Percentiles rank a stretch among this genome's conserved stretches.
Conservation (phyloP, 23 tunicate genomes). For the Halocynthia roretzi region DNA sequence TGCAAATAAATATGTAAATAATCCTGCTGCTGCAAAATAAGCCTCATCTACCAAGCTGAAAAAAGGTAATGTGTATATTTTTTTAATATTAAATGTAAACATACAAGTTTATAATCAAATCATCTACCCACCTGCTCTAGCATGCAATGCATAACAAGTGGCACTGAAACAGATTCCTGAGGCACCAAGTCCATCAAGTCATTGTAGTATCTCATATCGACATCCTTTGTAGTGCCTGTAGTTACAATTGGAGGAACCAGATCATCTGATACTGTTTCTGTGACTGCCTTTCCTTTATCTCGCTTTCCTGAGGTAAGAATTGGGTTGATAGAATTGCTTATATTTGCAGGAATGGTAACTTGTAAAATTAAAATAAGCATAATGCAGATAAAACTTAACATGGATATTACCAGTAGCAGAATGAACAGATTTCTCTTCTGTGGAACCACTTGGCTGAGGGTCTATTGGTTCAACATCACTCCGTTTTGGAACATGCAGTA, state of each 20-base stretch:
- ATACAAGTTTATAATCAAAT: neutral
- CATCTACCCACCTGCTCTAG: constrained; percentile 64
- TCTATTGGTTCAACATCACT: constrained; percentile 28
- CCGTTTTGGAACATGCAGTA: constrained; percentile 49
- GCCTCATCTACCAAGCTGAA: too few species aligned
- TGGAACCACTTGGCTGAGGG: constrained; percentile 12
- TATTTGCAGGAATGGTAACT: neutral
- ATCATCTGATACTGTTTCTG: constrained; percentile 58
- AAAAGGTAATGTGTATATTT: neutral
- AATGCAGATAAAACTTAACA: too few species aligned
- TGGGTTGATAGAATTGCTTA: neutral
- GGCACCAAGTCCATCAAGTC: constrained; percentile 77
- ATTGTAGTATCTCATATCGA: constrained; percentile 57
- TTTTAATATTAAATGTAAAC: neutral
- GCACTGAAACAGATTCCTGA: constrained; percentile 79
- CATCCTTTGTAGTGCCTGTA: constrained; percentile 5
- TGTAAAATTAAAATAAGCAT: too few species aligned
- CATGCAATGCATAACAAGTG: constrained; percentile 85
- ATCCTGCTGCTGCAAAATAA: neutral
- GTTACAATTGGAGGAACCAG: constrained; percentile 55
- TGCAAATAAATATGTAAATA: constrained; percentile 19
- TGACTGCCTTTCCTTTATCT: constrained; percentile 54
- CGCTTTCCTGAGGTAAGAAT: constrained; percentile 39
- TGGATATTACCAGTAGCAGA: constrained; percentile 11
- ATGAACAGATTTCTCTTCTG: neutral